A percentile compares a stretch with the other conserved stretches of the same genome.
These are phyloP conservation scores for Toxostoma redivivum DNA, from an alignment of 2,113 vertebrate genomes.

Conservation along the genomic window DNA sequence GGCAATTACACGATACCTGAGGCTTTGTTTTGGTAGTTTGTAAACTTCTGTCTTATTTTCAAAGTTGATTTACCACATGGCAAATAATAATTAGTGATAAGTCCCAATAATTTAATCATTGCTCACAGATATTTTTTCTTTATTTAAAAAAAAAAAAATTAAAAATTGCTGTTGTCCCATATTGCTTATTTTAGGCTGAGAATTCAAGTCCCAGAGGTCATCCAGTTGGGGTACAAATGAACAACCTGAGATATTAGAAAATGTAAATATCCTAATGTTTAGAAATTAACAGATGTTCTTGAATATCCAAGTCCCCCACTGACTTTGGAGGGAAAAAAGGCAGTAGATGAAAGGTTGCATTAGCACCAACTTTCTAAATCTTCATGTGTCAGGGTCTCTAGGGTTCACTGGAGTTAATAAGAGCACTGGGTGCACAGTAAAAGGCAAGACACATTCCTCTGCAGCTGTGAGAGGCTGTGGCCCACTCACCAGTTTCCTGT, in stretches of 20 bases:
- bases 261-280: neutral
- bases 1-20: neutral
- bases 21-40: neutral
- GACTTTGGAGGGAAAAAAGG: neutral
- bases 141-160: neutral
- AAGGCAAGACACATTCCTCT: neutral
- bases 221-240: neutral
- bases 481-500: neutral
- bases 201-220: neutral
- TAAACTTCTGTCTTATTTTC: neutral
- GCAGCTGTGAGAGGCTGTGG: neutral
- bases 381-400: neutral
- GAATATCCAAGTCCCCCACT: neutral
- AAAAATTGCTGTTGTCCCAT: neutral
- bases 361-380: neutral
- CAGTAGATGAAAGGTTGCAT: neutral
- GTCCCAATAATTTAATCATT: neutral
- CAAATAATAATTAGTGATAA: neutral
- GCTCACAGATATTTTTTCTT: neutral
- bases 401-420: neutral
- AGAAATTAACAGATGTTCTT: neutral
- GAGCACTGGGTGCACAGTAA: neutral
- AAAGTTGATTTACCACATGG: neutral
- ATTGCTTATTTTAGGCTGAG: neutral
- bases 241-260: neutral